Conservation (phyloP, 2,888 invertebrate genomes). For the Stenoptilia bipunctidactyla region DNA sequence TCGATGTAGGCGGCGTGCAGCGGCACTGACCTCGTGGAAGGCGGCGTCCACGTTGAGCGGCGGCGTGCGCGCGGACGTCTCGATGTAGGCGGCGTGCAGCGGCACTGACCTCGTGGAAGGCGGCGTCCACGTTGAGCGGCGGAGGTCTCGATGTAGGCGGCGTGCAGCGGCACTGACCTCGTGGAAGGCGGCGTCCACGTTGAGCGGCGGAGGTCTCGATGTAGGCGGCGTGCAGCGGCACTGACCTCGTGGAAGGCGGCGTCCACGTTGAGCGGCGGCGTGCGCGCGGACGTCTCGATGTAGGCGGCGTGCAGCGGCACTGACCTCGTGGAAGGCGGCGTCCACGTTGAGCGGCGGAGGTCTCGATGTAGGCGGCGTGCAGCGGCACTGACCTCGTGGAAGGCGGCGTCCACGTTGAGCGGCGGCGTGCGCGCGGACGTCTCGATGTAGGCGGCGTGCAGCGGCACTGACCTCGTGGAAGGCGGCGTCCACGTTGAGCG, state of each 20-base stretch:
- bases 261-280: constrained; percentile 85
- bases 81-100: no score
- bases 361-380: constrained; percentile 70
- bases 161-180: no score
- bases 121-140: no score
- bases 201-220: constrained; percentile 85
- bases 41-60: no score
- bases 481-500: constrained; percentile 82
- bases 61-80: no score
- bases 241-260: constrained; percentile 78
- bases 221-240: constrained; percentile 20
- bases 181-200: constrained; percentile 84
- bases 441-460: constrained; percentile 75
- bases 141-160: no score
- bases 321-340: constrained; percentile 79
- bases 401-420: constrained; percentile 82
- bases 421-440: constrained; percentile 88
- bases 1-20: no score
- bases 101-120: no score
- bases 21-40: no score
- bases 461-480: constrained; percentile 76
- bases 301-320: constrained; percentile 38
- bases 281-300: constrained; percentile 78
- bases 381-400: constrained; percentile 74
- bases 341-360: constrained; percentile 84